Percentiles rank a stretch among this genome's conserved stretches.
Evolutionary conservation across 2,797 vertebrate genomes (phyloP).

Genomic region (Sebastes taczanowskii): DNA sequence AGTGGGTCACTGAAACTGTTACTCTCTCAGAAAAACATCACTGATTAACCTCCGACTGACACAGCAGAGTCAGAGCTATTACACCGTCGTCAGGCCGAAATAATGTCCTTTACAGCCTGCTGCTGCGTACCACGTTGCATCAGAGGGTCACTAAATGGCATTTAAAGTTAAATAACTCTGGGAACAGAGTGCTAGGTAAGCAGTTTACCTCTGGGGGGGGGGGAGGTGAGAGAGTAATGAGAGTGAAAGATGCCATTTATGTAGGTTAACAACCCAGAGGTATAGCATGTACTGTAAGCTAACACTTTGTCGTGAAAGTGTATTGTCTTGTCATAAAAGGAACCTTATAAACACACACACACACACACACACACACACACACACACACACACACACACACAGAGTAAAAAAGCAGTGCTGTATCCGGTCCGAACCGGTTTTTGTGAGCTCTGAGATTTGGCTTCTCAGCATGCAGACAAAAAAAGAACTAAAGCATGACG

Average conservation of each 20-base stretch:
- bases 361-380: not conserved
- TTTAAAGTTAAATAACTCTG: constrained; percentile 36
- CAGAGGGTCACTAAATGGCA: constrained; percentile 32
- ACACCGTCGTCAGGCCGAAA: constrained; percentile 17
- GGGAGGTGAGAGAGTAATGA: not conserved
- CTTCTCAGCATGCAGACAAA: not conserved
- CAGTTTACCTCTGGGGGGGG: not conserved
- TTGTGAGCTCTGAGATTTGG: constrained; percentile 30
- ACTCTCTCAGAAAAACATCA: constrained; percentile 31
- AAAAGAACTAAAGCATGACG: constrained; percentile 10
- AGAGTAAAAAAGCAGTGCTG: not conserved
- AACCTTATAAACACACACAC: not conserved
- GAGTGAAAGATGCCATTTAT: not conserved
- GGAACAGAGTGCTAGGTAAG: constrained; percentile 22
- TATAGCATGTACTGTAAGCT: not conserved
- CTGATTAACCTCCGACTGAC: constrained; percentile 56
- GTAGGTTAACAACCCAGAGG: not conserved
- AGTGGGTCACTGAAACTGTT: constrained; percentile 32
- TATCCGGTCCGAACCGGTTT: constrained; percentile 42
- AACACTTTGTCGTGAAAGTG: not conserved
- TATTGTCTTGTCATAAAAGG: not conserved
- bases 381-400: not conserved
- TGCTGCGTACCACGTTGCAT: constrained; percentile 11
- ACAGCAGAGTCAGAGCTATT: constrained; percentile 21
- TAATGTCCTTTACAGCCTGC: constrained; percentile 12